phyloP scores from a whole-genome alignment of 2,113 vertebrate genomes.

The Prochilodus magdalenae region DNA sequence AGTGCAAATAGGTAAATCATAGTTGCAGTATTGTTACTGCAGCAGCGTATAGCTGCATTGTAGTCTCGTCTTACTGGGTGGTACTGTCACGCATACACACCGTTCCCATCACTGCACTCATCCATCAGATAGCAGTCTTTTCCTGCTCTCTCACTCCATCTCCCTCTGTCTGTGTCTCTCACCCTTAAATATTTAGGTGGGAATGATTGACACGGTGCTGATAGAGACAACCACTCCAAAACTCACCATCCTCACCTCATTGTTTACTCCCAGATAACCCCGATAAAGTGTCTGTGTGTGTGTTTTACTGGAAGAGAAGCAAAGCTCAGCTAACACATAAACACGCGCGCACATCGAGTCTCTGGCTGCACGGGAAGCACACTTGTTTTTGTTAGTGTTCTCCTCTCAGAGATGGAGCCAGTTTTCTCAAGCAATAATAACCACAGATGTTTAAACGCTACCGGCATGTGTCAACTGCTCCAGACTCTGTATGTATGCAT shows the following conservation, averaged over 20 bases:
- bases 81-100: too few species aligned
- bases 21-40: too few species aligned
- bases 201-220: conserved; percentile 44
- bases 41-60: too few species aligned
- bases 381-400: conserved; percentile 6
- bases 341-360: not conserved
- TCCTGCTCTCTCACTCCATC: not conserved
- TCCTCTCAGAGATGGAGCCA: not conserved
- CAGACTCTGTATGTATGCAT: conserved; percentile 24
- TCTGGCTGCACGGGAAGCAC: conserved; percentile 8
- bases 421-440: conserved; percentile 23
- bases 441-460: conserved; percentile 15
- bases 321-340: not conserved
- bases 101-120: too few species aligned
- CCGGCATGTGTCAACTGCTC: conserved; percentile 21
- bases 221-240: conserved; percentile 22
- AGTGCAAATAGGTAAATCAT: too few species aligned
- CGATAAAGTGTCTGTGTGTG: conserved; percentile 35
- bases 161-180: not conserved
- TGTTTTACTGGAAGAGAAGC: not conserved
- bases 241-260: conserved; percentile 35
- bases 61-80: too few species aligned
- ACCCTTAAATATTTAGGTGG: conserved; percentile 52
- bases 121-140: too few species aligned
- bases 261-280: conserved; percentile 41